Conservation (phyloP, 2,797 vertebrate species). For the Spinibarbus caldwelli region DNA sequence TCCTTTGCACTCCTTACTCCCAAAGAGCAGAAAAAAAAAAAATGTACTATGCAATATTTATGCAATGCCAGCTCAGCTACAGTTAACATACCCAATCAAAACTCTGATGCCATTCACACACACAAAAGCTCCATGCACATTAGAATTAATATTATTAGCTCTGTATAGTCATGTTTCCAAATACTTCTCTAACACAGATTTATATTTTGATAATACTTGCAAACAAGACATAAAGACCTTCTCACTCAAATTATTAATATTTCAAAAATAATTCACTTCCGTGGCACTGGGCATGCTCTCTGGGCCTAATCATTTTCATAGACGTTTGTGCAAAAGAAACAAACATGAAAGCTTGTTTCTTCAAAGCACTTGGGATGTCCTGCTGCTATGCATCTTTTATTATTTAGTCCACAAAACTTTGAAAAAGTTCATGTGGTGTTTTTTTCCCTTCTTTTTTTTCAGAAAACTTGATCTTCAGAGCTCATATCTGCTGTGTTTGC, state of each 20-base stretch:
- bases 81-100: conserved; percentile 36
- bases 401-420: conserved; percentile 31
- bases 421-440: conserved; percentile 1
- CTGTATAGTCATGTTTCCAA: conserved; percentile 45
- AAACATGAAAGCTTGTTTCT: conserved; percentile 57
- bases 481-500: conserved; percentile 3
- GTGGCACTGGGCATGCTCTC: not conserved
- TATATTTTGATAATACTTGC: conserved; percentile 52
- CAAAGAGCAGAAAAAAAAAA: not conserved
- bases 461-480: not conserved
- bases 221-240: conserved; percentile 43
- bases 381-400: conserved; percentile 46
- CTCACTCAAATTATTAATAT: conserved; percentile 47
- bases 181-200: conserved; percentile 40
- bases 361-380: conserved; percentile 57
- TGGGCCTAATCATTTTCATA: conserved; percentile 36
- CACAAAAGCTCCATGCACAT: conserved; percentile 11
- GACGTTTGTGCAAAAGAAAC: conserved; percentile 39
- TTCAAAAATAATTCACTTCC: conserved; percentile 51
- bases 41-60: conserved; percentile 51
- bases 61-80: conserved; percentile 46
- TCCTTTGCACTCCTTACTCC: conserved; percentile 37
- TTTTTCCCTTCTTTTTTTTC: not conserved
- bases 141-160: conserved; percentile 40
- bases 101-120: conserved; percentile 3